Conservation (phyloP, 35 echinoderm and acorn worm genomes). For the Ophioderma brevispina region DNA sequence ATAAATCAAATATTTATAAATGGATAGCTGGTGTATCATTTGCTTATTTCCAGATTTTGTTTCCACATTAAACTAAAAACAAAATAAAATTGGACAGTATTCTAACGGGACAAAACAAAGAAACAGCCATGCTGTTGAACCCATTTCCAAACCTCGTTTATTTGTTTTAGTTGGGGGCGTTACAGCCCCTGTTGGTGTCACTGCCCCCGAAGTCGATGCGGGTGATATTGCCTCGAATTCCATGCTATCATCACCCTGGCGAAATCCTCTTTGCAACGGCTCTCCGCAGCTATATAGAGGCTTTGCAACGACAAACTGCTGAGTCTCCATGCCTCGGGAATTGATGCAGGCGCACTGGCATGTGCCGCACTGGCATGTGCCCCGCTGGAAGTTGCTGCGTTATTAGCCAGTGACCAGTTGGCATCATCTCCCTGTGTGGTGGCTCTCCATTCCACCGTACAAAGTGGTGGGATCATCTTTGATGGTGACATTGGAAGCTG, state of each 20-base stretch:
- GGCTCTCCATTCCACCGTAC: not conserved
- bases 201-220: not conserved
- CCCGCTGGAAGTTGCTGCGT: not conserved
- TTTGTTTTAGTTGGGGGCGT: not conserved
- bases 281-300: not conserved
- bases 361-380: not conserved
- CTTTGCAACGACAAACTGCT: not conserved
- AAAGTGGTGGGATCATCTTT: slow-evolving; percentile 14
- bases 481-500: slow-evolving; percentile 26
- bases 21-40: too few species aligned
- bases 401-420: not conserved
- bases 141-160: slow-evolving; percentile 3
- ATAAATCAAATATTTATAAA: too few species aligned
- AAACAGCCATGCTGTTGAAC: not conserved
- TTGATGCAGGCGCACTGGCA: not conserved
- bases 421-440: not conserved
- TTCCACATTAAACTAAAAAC: too few species aligned
- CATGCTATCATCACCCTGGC: not conserved
- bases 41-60: too few species aligned
- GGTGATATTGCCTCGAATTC: not conserved
- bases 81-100: too few species aligned
- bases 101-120: too few species aligned
- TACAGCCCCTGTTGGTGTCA: not conserved
- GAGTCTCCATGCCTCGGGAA: not conserved
- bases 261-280: not conserved